These are phyloP conservation scores for Oreochromis niloticus DNA, from an alignment of 2,113 vertebrate genomes.

Conservation along the genomic window DNA sequence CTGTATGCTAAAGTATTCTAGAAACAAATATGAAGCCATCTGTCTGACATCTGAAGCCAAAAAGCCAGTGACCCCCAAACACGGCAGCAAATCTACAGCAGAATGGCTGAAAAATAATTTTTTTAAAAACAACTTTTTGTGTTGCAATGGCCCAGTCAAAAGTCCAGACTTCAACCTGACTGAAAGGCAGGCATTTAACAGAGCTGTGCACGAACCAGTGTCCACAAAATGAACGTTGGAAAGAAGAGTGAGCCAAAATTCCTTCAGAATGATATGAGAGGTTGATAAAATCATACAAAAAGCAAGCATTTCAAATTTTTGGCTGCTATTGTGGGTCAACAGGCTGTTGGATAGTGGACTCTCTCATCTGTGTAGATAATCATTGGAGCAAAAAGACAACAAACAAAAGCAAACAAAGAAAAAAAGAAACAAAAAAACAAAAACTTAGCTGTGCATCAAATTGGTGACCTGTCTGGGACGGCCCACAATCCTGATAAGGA, in stretches of 20 bases:
- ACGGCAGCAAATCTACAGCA: neutral
- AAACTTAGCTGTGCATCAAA: neutral
- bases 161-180: neutral
- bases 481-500: neutral
- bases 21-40: neutral
- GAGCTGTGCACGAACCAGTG: neutral
- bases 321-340: too few species aligned
- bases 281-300: neutral
- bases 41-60: neutral
- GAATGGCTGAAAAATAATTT: neutral
- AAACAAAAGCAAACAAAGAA: neutral
- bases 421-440: neutral
- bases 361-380: neutral
- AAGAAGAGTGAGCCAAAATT: neutral
- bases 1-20: neutral
- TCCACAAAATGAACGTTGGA: neutral
- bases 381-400: neutral
- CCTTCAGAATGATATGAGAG: neutral
- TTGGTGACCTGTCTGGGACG: neutral
- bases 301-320: neutral
- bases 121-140: accelerated
- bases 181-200: neutral
- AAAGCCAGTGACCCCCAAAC: neutral
- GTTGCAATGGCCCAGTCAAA: neutral
- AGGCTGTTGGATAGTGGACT: too few species aligned